Evolutionary conservation across 2,113 vertebrate genomes (phyloP).

Genomic region (Ictalurus punctatus): DNA sequence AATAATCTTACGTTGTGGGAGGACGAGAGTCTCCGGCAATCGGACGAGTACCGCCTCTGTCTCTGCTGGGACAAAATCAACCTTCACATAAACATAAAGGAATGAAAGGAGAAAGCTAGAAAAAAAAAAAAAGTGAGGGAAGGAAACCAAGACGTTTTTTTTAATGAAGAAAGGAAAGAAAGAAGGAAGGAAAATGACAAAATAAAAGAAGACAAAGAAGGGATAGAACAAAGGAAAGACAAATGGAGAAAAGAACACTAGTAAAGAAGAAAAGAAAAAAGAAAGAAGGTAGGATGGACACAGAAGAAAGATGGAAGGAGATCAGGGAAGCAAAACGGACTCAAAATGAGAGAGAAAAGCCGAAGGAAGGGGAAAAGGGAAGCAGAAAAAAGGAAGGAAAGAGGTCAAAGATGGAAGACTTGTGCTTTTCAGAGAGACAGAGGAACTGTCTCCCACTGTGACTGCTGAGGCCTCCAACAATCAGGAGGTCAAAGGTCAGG

Average conservation of each 20-base stretch:
- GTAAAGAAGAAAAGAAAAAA: background rate
- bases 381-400: constrained; percentile 11
- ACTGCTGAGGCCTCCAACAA: constrained; percentile 62
- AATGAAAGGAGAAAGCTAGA: background rate
- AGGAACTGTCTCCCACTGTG: constrained; percentile 32
- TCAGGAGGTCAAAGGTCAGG: constrained; percentile 64
- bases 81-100: constrained; percentile 46
- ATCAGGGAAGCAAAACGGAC: background rate
- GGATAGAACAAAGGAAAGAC: accelerated
- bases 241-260: background rate
- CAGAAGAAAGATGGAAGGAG: background rate
- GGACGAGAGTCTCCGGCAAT: constrained; percentile 66
- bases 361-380: background rate
- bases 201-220: background rate
- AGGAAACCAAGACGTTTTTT: background rate
- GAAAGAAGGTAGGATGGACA: background rate
- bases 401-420: constrained; percentile 5
- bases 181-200: background rate
- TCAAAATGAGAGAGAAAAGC: background rate
- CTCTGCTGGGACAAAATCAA: constrained; percentile 74
- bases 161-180: constrained; percentile 5
- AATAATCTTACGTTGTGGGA: constrained; percentile 70
- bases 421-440: background rate
- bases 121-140: background rate
- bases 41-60: constrained; percentile 52